A percentile compares a stretch with the other conserved stretches of the same genome.
phyloP scores from a whole-genome alignment of 1,140 invertebrate genomes.

The Antheraea mylitta region DNA sequence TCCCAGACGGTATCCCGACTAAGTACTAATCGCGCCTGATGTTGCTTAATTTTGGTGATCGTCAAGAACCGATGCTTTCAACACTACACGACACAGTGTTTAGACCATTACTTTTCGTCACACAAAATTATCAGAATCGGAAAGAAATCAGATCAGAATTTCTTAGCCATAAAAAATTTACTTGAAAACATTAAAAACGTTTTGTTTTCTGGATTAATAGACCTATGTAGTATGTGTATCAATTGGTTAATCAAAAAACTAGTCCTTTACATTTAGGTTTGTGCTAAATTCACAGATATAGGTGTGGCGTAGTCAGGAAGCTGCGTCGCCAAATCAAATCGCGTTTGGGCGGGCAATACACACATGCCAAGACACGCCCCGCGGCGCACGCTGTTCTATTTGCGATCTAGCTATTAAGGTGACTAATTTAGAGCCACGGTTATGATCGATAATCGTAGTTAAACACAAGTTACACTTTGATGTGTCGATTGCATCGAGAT shows the following conservation, averaged over 20 bases:
- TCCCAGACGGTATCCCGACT: too few relatives aligned
- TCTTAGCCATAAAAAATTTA: too few relatives aligned
- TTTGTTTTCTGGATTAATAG: too few relatives aligned
- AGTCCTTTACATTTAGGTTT: neutral
- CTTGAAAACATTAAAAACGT: too few relatives aligned
- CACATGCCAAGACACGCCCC: neutral
- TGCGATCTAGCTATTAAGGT: neutral
- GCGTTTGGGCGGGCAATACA: neutral
- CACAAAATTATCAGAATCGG: too few relatives aligned
- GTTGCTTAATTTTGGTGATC: too few relatives aligned
- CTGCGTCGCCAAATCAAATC: neutral
- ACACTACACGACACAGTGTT: too few relatives aligned
- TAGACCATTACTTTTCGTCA: too few relatives aligned
- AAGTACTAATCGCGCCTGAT: too few relatives aligned
- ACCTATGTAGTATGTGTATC: too few relatives aligned
- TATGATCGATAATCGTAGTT: neutral
- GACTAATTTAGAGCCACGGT: neutral
- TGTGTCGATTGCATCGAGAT: neutral
- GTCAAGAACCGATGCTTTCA: too few relatives aligned
- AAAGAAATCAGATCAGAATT: too few relatives aligned
- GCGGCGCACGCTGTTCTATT: neutral
- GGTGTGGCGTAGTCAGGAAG: neutral
- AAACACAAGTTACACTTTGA: neutral
- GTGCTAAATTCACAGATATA: neutral
- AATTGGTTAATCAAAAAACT: neutral